A percentile compares a stretch with the other conserved stretches of the same genome.
Evolutionary conservation across 2,797 vertebrate genomes (phyloP).

Genomic region (Lithobates pipiens): DNA sequence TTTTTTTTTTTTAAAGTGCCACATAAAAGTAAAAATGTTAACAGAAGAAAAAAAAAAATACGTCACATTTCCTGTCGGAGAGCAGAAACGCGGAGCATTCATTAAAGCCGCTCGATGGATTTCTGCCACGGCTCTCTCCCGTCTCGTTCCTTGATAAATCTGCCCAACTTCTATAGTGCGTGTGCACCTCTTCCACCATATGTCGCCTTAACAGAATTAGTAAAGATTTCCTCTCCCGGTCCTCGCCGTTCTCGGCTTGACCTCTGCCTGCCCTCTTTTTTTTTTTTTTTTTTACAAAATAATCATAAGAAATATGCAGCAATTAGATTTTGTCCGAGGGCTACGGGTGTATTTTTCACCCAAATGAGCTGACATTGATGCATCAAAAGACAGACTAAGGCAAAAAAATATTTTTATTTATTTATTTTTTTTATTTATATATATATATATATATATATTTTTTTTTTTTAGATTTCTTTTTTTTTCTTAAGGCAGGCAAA

Average conservation of each 20-base stretch:
- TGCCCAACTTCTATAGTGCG: slow-evolving; percentile 30
- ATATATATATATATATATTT: no score
- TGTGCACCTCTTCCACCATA: slow-evolving; percentile 44
- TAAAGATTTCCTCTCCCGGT: slow-evolving; percentile 53
- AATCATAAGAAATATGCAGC: slow-evolving; percentile 62
- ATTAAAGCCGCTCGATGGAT: slow-evolving; percentile 34
- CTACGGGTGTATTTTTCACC: slow-evolving; percentile 66
- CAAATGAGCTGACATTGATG: slow-evolving; percentile 65
- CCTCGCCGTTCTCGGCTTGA: slow-evolving; percentile 44
- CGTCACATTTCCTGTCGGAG: neutral
- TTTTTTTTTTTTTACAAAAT: slow-evolving; percentile 32
- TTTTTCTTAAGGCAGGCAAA: slow-evolving; percentile 61
- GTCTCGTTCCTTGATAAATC: slow-evolving; percentile 48
- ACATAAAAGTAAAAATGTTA: neutral
- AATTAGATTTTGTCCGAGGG: slow-evolving; percentile 69
- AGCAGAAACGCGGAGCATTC: slow-evolving; percentile 25
- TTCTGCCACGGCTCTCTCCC: slow-evolving; percentile 22
- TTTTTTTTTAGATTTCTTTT: neutral
- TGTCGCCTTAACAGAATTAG: slow-evolving; percentile 51
- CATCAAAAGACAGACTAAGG: slow-evolving; percentile 67
- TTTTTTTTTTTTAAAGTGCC: no score
- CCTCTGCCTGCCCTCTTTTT: slow-evolving; percentile 23
- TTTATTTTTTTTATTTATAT: no score
- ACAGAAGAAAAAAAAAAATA: no score
- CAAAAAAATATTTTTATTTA: no score